phyloP scores from a whole-genome alignment of 2,113 vertebrate species.

The Poeciliopsis turrubarensis region DNA sequence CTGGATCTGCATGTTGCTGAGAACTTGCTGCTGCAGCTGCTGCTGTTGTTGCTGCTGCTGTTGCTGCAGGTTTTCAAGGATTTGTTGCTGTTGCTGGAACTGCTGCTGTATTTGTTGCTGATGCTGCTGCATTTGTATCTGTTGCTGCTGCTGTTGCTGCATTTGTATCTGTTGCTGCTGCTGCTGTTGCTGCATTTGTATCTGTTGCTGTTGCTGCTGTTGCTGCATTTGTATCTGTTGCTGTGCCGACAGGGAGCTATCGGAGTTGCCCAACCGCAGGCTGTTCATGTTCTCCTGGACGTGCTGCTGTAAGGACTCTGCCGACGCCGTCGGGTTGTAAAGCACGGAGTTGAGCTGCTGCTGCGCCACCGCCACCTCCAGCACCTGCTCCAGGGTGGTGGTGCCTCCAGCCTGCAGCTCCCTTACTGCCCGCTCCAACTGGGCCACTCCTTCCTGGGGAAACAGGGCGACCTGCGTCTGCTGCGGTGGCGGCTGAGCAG shows the following conservation, averaged over 20 bases:
- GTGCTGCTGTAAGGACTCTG: conserved; percentile 81
- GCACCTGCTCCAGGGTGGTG: conserved; percentile 74
- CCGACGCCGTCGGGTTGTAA: conserved; percentile 75
- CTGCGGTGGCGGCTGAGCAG: conserved; percentile 85
- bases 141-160: conserved; percentile 37
- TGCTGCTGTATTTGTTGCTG: conserved; percentile 59
- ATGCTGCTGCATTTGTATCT: conserved; percentile 32
- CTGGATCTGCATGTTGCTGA: conserved; percentile 70
- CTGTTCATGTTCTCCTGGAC: conserved; percentile 87
- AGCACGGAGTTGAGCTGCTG: conserved; percentile 82
- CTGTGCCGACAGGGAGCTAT: conserved; percentile 83
- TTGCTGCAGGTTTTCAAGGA: conserved; percentile 60
- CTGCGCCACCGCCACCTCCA: conserved; percentile 78
- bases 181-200: conserved; percentile 52
- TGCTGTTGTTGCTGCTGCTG: conserved; percentile 84
- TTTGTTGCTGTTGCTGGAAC: conserved; percentile 61
- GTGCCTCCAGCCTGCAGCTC: conserved; percentile 85
- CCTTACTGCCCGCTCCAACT: conserved; percentile 92
- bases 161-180: conserved; percentile 4
- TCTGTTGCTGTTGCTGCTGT: conserved; percentile 50
- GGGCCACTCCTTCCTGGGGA: conserved; percentile 87
- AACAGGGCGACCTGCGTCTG: conserved; percentile 85
- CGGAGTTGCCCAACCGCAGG: conserved; percentile 84
- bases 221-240: conserved; percentile 83
- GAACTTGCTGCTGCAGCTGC: conserved; percentile 69